Evolutionary conservation across 2,113 vertebrate species (phyloP).

Genomic region (Aegotheles bennettii): DNA sequence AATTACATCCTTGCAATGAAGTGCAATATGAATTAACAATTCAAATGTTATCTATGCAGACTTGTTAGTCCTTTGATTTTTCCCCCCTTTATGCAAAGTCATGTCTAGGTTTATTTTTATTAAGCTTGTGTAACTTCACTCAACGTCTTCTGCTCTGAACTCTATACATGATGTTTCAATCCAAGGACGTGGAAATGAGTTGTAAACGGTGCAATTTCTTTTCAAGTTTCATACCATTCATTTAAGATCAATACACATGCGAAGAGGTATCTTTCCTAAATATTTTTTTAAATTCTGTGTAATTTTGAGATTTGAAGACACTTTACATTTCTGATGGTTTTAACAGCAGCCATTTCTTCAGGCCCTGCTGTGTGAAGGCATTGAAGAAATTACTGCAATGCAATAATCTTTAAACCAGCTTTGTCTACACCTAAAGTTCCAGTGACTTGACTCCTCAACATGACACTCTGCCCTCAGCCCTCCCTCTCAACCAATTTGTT

Average conservation of each 20-base stretch:
- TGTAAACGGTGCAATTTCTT: constrained; percentile 23
- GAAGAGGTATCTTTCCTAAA: background rate
- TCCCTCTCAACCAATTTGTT: background rate
- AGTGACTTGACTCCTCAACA: background rate
- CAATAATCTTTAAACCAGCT: background rate
- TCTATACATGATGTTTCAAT: background rate
- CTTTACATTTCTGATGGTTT: background rate
- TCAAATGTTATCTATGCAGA: constrained; percentile 69
- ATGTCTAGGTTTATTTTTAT: constrained; percentile 57
- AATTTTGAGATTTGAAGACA: background rate
- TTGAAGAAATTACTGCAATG: background rate
- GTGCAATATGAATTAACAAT: constrained; percentile 72
- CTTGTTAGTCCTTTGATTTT: constrained; percentile 51
- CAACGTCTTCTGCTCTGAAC: background rate
- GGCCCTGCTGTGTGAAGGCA: background rate
- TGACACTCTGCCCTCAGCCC: background rate
- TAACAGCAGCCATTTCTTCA: background rate
- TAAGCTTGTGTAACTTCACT: constrained; percentile 52
- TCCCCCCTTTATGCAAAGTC: constrained; percentile 35
- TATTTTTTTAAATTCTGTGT: background rate
- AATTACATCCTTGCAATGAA: constrained; percentile 70
- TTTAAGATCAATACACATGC: background rate
- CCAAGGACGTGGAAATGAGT: background rate
- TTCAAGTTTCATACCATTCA: background rate
- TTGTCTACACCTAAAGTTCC: background rate